These are phyloP conservation scores for Nilaparvata lugens DNA, from an alignment of 1,140 invertebrate genomes.

Conservation along the genomic window DNA sequence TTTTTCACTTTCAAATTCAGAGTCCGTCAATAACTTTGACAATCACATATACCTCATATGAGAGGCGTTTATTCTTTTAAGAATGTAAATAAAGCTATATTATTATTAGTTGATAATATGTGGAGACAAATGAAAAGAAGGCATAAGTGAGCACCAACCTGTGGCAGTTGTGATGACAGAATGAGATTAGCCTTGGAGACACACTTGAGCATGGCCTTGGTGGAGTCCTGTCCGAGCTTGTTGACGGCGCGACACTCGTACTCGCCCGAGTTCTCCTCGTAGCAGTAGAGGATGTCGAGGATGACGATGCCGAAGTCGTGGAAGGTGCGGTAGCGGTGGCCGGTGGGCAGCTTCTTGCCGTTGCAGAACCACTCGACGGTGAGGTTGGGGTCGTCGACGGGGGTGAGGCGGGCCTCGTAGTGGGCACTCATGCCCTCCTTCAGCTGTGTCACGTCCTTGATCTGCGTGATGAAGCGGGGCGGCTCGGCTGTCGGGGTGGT, in stretches of 20 bases:
- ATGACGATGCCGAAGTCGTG: conserved; percentile 96
- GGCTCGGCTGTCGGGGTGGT: conserved; percentile 63
- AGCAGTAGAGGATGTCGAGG: conserved; percentile 91
- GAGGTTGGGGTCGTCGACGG: conserved; percentile 84
- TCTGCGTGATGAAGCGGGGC: conserved; percentile 84
- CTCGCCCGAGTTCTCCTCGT: conserved; percentile 90
- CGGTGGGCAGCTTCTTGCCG: conserved; percentile 82
- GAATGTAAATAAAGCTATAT: no score
- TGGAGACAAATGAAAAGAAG: no score
- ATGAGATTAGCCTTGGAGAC: conserved; percentile 85
- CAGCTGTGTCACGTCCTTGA: conserved; percentile 66
- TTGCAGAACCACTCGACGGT: conserved; percentile 90
- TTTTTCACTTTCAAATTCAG: no score
- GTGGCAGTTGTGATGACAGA: conserved; percentile 87
- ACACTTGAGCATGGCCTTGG: conserved; percentile 77
- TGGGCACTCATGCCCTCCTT: conserved; percentile 90
- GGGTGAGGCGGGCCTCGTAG: conserved; percentile 84
- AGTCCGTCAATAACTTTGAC: neutral
- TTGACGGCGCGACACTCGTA: conserved; percentile 90
- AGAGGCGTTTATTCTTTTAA: no score
- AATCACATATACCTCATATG: neutral
- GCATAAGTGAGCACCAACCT: conserved; percentile 42
- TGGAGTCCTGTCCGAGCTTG: conserved; percentile 80
- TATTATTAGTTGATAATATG: conserved; percentile 9
- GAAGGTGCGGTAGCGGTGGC: conserved; percentile 90